Percentiles rank a stretch among this genome's conserved stretches.
phyloP scores from a whole-genome alignment of 1,140 invertebrate genomes.

The Drosophila nebulosa region DNA sequence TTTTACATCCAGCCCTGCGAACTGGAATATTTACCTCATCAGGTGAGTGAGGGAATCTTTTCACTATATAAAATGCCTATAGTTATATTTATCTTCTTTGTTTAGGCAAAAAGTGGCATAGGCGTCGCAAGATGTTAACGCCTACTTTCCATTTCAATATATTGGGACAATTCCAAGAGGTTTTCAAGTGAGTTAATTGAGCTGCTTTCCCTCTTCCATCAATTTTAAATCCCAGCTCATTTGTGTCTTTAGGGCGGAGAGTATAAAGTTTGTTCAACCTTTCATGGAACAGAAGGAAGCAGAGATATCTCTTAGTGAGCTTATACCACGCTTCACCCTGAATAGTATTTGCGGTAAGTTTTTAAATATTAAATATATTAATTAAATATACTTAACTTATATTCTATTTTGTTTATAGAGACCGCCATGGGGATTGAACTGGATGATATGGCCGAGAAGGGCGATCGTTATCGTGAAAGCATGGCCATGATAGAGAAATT shows the following conservation, averaged over 20 bases:
- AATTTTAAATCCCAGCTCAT: no score
- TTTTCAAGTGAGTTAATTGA: conserved; percentile 83
- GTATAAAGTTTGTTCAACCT: conserved; percentile 60
- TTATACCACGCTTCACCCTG: conserved; percentile 86
- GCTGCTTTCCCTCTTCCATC: no score
- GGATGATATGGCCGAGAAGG: conserved; percentile 55
- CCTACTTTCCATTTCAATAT: conserved; percentile 96
- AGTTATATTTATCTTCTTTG: no score
- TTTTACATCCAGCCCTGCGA: conserved; percentile 85
- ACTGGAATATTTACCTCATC: conserved; percentile 85
- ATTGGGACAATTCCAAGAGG: conserved; percentile 87
- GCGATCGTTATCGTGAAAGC: conserved; percentile 61
- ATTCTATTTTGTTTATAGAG: conserved; percentile 83
- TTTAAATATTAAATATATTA: background rate
- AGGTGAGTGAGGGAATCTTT: conserved; percentile 82
- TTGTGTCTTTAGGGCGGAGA: conserved; percentile 76
- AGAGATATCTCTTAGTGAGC: conserved; percentile 37
- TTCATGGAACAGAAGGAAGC: conserved; percentile 30
- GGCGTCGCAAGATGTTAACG: conserved; percentile 90
- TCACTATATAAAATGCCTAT: no score
- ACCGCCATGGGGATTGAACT: conserved; percentile 89
- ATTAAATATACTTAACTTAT: no score
- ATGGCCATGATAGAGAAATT: conserved; percentile 55
- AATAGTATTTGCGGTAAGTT: conserved; percentile 88
- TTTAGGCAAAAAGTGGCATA: conserved; percentile 87